Percentiles rank a stretch among this genome's conserved stretches.
Evolutionary conservation across 2,888 invertebrate genomes (phyloP).

Genomic region (Ochlodes sylvanus): DNA sequence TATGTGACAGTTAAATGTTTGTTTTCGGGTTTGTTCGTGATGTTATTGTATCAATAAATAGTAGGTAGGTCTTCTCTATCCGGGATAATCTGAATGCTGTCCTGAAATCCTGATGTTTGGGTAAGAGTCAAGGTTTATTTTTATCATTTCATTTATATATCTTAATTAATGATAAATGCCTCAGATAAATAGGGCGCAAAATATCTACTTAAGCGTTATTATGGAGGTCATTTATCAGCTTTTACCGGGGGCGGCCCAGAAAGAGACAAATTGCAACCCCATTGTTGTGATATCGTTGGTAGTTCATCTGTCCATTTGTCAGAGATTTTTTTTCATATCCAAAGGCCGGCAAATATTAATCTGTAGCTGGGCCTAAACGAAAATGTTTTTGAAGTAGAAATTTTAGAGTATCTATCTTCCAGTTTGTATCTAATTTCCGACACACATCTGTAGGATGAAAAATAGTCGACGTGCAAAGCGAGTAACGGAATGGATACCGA

Average conservation of each 20-base stretch:
- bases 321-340: not conserved
- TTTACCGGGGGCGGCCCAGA: constrained; percentile 4
- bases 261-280: constrained; percentile 7
- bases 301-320: constrained; percentile 7
- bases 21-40: no score
- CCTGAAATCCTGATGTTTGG: no score
- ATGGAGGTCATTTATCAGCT: constrained; percentile 24
- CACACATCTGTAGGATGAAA: no score
- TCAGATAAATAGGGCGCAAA: constrained; percentile 19
- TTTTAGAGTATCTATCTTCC: no score
- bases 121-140: no score
- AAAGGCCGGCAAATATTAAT: not conserved
- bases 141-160: constrained; percentile 4
- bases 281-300: constrained; percentile 2
- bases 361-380: not conserved
- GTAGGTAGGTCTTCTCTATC: no score
- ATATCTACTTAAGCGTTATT: not conserved
- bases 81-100: no score
- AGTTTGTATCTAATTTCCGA: no score
- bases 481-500: no score
- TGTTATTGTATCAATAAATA: no score
- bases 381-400: not conserved
- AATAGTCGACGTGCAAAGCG: no score
- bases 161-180: not conserved
- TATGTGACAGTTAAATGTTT: no score